phyloP scores from a whole-genome alignment of 2,113 vertebrate genomes.

The Chinchilla lanigera region DNA sequence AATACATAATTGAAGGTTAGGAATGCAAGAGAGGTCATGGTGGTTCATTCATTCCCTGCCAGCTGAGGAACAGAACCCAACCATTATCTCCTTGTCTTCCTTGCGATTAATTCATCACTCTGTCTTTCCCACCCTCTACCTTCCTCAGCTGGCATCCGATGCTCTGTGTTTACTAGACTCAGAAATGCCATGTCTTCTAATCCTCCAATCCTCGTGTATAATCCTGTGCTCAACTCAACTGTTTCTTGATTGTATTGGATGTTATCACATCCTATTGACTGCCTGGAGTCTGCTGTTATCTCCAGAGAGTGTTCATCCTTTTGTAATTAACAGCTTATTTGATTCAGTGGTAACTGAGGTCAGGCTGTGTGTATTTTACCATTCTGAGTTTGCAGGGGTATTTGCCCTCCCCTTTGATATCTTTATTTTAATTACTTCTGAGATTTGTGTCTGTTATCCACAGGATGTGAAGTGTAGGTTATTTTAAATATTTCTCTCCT shows the following conservation, averaged over 20 bases:
- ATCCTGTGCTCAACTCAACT: constrained; percentile 80
- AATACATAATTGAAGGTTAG: constrained; percentile 50
- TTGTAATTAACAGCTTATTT: constrained; percentile 84
- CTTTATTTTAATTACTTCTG: constrained; percentile 79
- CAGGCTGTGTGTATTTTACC: constrained; percentile 75
- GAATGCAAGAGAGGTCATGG: constrained; percentile 5
- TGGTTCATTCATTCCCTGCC: background rate
- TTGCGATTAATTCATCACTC: constrained; percentile 74
- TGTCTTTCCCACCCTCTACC: constrained; percentile 61
- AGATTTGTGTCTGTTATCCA: constrained; percentile 64
- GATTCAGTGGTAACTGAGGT: constrained; percentile 77
- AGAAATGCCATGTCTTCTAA: constrained; percentile 81
- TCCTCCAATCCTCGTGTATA: constrained; percentile 77
- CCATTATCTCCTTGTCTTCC: constrained; percentile 64
- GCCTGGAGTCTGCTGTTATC: constrained; percentile 71
- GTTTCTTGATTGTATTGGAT: constrained; percentile 83
- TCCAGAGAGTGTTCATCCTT: constrained; percentile 78
- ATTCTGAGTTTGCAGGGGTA: constrained; percentile 68
- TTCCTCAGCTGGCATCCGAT: constrained; percentile 66
- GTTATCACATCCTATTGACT: constrained; percentile 81
- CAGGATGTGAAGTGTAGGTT: constrained; percentile 61
- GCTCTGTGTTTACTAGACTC: constrained; percentile 79
- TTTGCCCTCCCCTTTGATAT: constrained; percentile 72
- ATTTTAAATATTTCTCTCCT: constrained; percentile 74
- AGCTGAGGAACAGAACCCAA: background rate